Evolutionary conservation across 2,113 vertebrate genomes (phyloP).

Genomic region (Dicerorhinus sumatrensis): DNA sequence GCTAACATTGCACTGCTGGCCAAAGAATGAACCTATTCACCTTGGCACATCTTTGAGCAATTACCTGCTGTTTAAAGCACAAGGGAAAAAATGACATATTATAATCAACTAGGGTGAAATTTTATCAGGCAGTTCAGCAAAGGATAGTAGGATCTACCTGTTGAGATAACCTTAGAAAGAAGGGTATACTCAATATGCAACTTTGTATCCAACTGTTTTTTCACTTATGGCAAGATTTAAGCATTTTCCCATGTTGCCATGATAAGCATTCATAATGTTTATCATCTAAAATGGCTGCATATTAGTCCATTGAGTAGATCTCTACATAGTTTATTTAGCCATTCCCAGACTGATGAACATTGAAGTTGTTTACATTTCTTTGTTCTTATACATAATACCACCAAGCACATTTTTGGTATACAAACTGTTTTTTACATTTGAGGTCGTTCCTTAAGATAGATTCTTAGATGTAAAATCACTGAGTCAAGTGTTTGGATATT

Average conservation of each 20-base stretch:
- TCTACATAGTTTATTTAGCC: background rate
- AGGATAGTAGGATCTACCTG: background rate
- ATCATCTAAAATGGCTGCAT: background rate
- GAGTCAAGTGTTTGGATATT: slow-evolving; percentile 27
- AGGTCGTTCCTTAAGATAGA: slow-evolving; percentile 35
- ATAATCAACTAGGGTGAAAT: background rate
- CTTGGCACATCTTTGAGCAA: background rate
- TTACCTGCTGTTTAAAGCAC: background rate
- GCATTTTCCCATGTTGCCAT: background rate
- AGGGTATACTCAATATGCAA: background rate
- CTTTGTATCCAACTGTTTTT: background rate
- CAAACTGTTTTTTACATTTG: background rate
- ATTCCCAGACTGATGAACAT: background rate
- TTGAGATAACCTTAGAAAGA: slow-evolving; percentile 37
- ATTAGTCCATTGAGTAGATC: background rate
- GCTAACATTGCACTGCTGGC: background rate
- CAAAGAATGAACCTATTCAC: slow-evolving; percentile 16
- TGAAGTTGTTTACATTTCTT: background rate
- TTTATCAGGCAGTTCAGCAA: slow-evolving; percentile 28
- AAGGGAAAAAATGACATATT: background rate
- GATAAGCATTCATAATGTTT: background rate
- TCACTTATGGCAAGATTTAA: background rate
- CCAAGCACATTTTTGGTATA: background rate
- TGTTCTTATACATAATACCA: background rate
- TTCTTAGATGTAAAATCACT: slow-evolving; percentile 25